Evolutionary conservation across 92 coral and sea anemone genomes (phyloP).

Genomic region (Plumapathes pennacea): DNA sequence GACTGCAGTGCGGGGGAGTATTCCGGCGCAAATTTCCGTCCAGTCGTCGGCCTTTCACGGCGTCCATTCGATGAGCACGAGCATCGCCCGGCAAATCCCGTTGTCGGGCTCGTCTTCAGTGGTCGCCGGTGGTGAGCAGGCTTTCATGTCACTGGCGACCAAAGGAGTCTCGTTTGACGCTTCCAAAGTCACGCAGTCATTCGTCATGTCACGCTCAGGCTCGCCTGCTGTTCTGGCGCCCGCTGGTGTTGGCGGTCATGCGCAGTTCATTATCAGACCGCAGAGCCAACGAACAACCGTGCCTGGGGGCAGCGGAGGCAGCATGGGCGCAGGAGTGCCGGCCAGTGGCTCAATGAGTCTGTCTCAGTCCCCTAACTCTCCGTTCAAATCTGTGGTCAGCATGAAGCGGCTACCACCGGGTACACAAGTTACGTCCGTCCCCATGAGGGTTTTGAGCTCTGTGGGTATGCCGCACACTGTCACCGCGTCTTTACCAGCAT

Average conservation of each 20-base stretch:
- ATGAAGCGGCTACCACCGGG: no score
- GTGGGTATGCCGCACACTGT: no score
- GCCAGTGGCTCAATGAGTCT: slow-evolving; percentile 56
- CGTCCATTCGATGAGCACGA: slow-evolving; percentile 18
- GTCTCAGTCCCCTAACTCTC: slow-evolving; percentile 73
- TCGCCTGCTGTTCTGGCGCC: slow-evolving; percentile 65
- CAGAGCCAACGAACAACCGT: slow-evolving; percentile 82
- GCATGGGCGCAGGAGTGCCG: slow-evolving; percentile 35
- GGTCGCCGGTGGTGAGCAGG: slow-evolving; percentile 52
- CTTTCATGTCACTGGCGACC: slow-evolving; percentile 78
- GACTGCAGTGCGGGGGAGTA: slow-evolving; percentile 20
- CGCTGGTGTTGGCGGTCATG: slow-evolving; percentile 45
- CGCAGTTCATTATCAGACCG: slow-evolving; percentile 81
- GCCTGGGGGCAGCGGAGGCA: slow-evolving; percentile 25
- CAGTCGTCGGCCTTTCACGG: slow-evolving; percentile 31
- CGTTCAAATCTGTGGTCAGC: slow-evolving; percentile 72
- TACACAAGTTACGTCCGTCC: no score
- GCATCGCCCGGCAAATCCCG: slow-evolving; percentile 52
- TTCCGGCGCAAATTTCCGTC: slow-evolving; percentile 20
- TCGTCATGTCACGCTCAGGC: slow-evolving; percentile 66
- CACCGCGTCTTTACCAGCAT: no score
- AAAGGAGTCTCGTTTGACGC: slow-evolving; percentile 48
- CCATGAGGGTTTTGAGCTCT: no score
- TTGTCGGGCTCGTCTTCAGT: slow-evolving; percentile 40
- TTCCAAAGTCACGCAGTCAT: slow-evolving; percentile 63